Base-by-base conservation (phyloP, 2,797 vertebrate species). In the Tokudaia muenninki region DNA sequence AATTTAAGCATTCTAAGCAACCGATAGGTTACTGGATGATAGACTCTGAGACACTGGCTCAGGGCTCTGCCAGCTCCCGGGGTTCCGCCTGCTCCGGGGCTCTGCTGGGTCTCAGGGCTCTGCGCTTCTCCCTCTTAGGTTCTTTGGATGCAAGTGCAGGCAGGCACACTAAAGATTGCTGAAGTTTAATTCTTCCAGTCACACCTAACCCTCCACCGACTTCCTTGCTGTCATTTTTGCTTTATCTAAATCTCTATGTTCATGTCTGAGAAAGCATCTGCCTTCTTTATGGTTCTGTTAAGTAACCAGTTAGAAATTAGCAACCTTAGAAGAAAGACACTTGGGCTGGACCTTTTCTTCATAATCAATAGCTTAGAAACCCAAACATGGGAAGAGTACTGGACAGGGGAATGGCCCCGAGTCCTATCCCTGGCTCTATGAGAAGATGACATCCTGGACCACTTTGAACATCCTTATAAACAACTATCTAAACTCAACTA, bases 1-100 rank as follows among this genome's bases (percentile, higher is more conserved):
- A 89, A 79, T 61, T 81, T 91, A 13, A 74, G 21, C 83, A 86
- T 93, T 84, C 74, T 75, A 77, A 78, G 72, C 77, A 96, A 70
- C 12, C 31, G 14, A 9, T 41, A 22, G 70, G 31, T 78, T 88
- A 31, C 9, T 87, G n/a, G 75, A 81, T 14, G 22, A 44, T 74
- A 79, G 34, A 75, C 83, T 70, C 72, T 70, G 77, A 77, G 59
- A 88, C 72, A 31, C 59, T 22, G 52, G 12, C 21, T 79, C 81
- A 26, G 10, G 41, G 37, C 72, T 75, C 37, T 70, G 65, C 65
- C 14, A 11, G 65, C 61, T 63, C 61, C 24, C 8, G 22, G 59
- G 22, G 59, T 3, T 61, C 59, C 24, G 59, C 59, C 57, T 0
- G 57, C 57, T 59, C 57, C 13, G 59, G 59, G 22, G 57, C 17